Evolutionary conservation across 2,888 invertebrate genomes (phyloP).

Genomic region (Nowickia ferox): DNA sequence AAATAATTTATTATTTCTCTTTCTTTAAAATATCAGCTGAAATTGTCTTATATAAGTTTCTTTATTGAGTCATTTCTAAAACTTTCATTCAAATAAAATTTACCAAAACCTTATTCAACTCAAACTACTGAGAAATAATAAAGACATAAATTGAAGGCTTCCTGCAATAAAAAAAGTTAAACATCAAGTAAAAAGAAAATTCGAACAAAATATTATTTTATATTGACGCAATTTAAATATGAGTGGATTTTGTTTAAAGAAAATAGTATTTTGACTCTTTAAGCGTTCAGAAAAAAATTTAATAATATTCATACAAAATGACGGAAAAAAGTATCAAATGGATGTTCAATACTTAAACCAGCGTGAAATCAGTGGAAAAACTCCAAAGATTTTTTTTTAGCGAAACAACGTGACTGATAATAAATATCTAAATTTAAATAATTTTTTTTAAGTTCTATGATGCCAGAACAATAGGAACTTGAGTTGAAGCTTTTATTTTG

Average conservation of each 20-base stretch:
- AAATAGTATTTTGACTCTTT: conserved; percentile 39
- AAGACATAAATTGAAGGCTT: conserved; percentile 6
- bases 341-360: conserved; percentile 43
- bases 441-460: no score
- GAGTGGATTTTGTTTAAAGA: conserved; percentile 49
- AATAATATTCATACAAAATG: conserved; percentile 13
- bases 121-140: conserved; percentile 8
- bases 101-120: not conserved
- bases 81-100: not conserved
- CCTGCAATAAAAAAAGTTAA: conserved; percentile 6
- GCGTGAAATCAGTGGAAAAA: conserved; percentile 28
- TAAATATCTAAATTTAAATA: no score
- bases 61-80: no score
- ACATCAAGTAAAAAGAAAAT: conserved; percentile 17
- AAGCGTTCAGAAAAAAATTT: conserved; percentile 9
- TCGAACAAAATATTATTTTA: conserved; percentile 11
- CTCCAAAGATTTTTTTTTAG: not conserved
- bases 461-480: no score
- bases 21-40: not conserved
- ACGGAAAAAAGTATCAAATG: not conserved
- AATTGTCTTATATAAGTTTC: not conserved
- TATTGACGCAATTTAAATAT: conserved; percentile 15
- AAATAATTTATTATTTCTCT: no score
- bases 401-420: not conserved
- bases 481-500: no score